Base-by-base conservation (phyloP, 1,140 invertebrate genomes). In the Drosophila oshimai region DNA sequence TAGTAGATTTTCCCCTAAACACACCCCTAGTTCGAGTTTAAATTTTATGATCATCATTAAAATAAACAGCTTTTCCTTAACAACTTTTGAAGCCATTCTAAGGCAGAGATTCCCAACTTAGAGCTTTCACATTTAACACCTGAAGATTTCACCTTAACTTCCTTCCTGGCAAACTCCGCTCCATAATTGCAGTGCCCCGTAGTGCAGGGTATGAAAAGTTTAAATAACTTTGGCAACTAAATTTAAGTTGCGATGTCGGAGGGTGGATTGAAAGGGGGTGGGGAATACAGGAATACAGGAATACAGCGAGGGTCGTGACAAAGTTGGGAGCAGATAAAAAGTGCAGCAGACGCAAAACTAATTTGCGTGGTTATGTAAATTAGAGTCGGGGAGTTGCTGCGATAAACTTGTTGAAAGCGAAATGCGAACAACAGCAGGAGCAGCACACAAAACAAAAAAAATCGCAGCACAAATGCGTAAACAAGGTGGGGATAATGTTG, bases 351-450 rank as follows among this genome's bases (percentile, higher is more conserved):
- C 80, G 81, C 81, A 86, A 86, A 86, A 86, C 80, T 86, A 86
- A 86, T 86, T 86, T 86, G 75, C 80, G 81, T 86, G 80, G 80
- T 86, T 86, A 86, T 86, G 80, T 86, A 86, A 86, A 86, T 86
- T 86, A 80, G 80, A 86, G 80, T 73, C 77, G 65, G 71, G 74
- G 79, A 79, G 77, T 55, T 39, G 60, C 60, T 58, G 75, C 75
- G 80, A 86, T 86, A 86, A 86, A 87, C 80, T 87, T 86, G 80
- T 86, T 68, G 71, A 73, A 80, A 76, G 71, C 47, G 74, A 50
- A 55, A 29, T 39, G 36, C 53, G 50, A 57, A 36, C 42, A 51
- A 36, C 37, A 36, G 42, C 22, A 29, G 12, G 17, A 24, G 28
- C 28, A 4, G 28, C n/a, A 13, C 24, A 3, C 53, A 13, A 2